Percentiles rank a stretch among this genome's conserved stretches.
phyloP scores from a whole-genome alignment of 2,113 vertebrate genomes.

The Lethenteron camtschaticum region DNA sequence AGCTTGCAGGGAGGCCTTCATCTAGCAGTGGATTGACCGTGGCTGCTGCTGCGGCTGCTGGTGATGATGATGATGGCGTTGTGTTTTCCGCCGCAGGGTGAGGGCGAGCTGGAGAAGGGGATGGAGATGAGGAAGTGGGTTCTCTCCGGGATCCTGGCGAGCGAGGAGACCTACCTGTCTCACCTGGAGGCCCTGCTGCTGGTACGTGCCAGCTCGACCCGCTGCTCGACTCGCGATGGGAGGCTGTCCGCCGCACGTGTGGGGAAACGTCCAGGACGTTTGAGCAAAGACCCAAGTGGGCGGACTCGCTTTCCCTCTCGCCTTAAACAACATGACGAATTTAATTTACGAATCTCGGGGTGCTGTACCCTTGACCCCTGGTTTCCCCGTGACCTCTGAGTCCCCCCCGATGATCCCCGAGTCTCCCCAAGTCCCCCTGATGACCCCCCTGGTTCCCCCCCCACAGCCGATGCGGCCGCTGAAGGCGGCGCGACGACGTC shows the following conservation, averaged over 20 bases:
- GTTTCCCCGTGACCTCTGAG: too few relatives aligned
- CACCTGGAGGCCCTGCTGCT: slow-evolving; percentile 75
- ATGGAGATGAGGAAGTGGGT: slow-evolving; percentile 94
- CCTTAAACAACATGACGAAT: too few relatives aligned
- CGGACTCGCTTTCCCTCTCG: too few relatives aligned
- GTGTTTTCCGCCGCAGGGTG: slow-evolving; percentile 26
- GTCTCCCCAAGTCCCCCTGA: too few relatives aligned
- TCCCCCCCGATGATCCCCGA: too few relatives aligned
- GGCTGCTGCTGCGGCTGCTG: too few relatives aligned
- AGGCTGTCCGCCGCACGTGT: background rate
- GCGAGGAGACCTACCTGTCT: slow-evolving; percentile 95
- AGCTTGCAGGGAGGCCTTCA: too few relatives aligned
- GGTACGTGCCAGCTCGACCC: slow-evolving; percentile 25
- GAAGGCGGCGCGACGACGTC: slow-evolving; percentile 87
- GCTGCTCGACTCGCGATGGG: background rate
- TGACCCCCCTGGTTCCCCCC: background rate
- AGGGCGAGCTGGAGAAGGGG: slow-evolving; percentile 50
- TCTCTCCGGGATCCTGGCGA: slow-evolving; percentile 77
- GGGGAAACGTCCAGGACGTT: background rate
- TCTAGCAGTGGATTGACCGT: too few relatives aligned
- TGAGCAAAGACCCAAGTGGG: too few relatives aligned
- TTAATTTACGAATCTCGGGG: too few relatives aligned
- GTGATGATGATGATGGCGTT: too few relatives aligned
- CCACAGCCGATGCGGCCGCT: slow-evolving; percentile 75
- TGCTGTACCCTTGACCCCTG: too few relatives aligned